Base-by-base conservation (phyloP, 2,113 vertebrate genomes). In the Tachysurus vachellii region DNA sequence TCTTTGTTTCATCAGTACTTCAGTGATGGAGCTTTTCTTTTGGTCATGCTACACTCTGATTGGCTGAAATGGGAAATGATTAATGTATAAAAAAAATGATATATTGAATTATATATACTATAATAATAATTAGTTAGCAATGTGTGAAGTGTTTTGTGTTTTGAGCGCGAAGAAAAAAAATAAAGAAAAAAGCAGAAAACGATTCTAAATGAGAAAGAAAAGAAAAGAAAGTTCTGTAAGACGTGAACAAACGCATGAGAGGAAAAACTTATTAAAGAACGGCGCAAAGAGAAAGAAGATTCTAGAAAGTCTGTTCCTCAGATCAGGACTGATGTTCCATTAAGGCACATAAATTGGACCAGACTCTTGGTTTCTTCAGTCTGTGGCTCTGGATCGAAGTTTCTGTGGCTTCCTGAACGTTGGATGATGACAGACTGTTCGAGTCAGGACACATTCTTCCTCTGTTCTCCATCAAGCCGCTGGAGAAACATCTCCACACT, bases 351-450 rank as follows among this genome's bases (percentile, higher is more conserved):
- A 82, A 77, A 79, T 86, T 61, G 19, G 71, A 79, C 36, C 61
- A 62, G 64, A 28, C 81, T 54, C 84, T 5, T 8, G 68, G 71
- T 83, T 85, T 82, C 82, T 88, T 82, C 80, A 88, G 83, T 76
- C 88, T 85, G 73, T 85, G 89, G 87, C 75, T 88, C 85, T 47
- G 80, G 71, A 73, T 85, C 42, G 88, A 85, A 77, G 79, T 83
- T 85, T 76, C 82, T 86, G 85, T 62, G 80, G 82, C 86, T 87
- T 89, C 86, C 77, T 77, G 82, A 82, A 80, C 75, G 71, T 47
- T 28, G 84, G 61, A 86, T 68, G 88, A 88, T 80, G 79, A 83
- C 84, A 85, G 86, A 59, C 64, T 53, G 31, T 82, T 77, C 53
- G 42, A 80, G 88, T 84, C 89, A 86, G 88, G 88, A 77, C 81